Evolutionary conservation across 2,113 vertebrate genomes (phyloP), one percentile per base, ranked within the genome.

Genomic region (Urocitellus parryii): DNA sequence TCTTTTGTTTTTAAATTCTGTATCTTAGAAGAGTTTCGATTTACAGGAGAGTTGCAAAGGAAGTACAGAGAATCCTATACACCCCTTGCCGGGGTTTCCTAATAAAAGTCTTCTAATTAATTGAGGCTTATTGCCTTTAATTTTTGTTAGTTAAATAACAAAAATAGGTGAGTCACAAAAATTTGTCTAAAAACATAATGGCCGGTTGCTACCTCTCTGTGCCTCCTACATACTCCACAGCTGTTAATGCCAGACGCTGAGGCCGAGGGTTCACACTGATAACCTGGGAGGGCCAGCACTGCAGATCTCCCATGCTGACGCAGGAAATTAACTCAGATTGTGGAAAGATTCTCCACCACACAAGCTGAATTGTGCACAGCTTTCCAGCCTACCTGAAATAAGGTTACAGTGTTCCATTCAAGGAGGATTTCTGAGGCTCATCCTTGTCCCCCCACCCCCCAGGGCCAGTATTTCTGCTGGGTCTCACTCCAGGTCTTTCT

Each of bases 281-380:
- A 90, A 81, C 42, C 18, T 32, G 10, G n/a, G 22, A 93, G 70
- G 68, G 11, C 16, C 80, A 90, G 34, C 48, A 81, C 48, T 12
- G 9, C 42, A 65, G 37, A 42, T 96, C 22, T 73, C 83, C 25
- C 51, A 45, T 0, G 2, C 72, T 27, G 32, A 95, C 76, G n/a
- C 92, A 92, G 94, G 85, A 97, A 92, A 97, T 95, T 72, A 97
- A 92, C 85, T 95, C 32, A 18, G 90, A 81, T 67, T 17, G 4
- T 72, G 29, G 51, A 74, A 63, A 74, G 88, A 95, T 53, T 53
- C 32, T 18, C 7, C 39, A 32, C 2, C 14, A 27, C 2, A 5
- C n/a, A 51, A 58, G 63, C 25, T 45, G n/a, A 82, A 89, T 82
- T 67, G 42, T 78, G 77, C 9, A 27, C 10, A 32, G 32, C 2